Base-by-base conservation (phyloP, 2,888 invertebrate genomes). In the Synanthedon formicaeformis region DNA sequence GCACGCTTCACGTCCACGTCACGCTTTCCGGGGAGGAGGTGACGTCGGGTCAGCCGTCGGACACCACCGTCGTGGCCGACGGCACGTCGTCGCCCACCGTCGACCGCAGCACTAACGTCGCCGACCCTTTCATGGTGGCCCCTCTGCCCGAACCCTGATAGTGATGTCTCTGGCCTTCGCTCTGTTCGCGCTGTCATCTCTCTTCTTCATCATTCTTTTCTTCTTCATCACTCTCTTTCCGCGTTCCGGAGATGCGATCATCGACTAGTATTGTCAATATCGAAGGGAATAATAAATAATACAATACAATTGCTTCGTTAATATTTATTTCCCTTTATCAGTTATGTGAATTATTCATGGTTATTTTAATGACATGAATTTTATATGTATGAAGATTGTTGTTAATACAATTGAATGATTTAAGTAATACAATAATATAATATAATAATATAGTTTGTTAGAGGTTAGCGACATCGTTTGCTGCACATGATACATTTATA, bases 1-100 rank as follows among this genome's bases (percentile, higher is more conserved):
- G 75, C 69, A 81, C 82, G 52, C 76, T 85, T 64, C 82, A 80
- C 73, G 82, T 87, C 65, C 82, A 68, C 68, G 85, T 87, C 57
- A 62, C 76, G 41, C 76, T 86, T 53, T 66, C 59, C 2, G 75
- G 67, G 14, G 50, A 51, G 13, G 50, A 50, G 59, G 53, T 45
- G 68, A 69, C 4, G 73, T n/a, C 27, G n/a, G 11, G 34, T 2
- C 45, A 6, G n/a, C n/a, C 14, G 41, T 18, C 49, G 41, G 40
- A 13, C n/a, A 23, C 2, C 13, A 51, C 50, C 41, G 14, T 14
- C 40, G 60, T 55, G 53, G 59, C 62, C 58, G 66, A 52, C 62
- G 57, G 66, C 65, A n/a, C 54, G 64, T 6, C 70, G 64, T 6
- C 70, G 73, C 56, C 59, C 71, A 55, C 67, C 55, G 58, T 48